phyloP scores from a whole-genome alignment of 2,888 invertebrate species.

The Podotricha telesiphe region DNA sequence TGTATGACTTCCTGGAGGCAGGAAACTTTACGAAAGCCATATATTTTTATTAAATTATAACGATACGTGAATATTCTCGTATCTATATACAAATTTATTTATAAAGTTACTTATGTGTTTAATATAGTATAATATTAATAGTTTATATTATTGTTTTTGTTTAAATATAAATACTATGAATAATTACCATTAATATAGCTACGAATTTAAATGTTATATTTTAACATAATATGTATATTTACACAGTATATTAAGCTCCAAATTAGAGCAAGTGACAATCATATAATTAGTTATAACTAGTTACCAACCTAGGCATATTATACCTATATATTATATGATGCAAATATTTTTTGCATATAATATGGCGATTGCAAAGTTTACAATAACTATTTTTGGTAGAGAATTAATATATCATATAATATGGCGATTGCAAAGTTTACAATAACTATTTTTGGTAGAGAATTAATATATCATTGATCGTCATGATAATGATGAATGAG shows the following conservation, averaged over 20 bases:
- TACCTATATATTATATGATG: no score
- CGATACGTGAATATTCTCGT: conserved; percentile 34
- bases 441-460: no score
- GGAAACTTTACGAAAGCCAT: conserved; percentile 39
- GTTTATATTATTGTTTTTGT: neutral
- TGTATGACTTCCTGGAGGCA: conserved; percentile 39
- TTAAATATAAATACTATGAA: neutral
- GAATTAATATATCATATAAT: no score
- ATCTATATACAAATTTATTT: conserved; percentile 20
- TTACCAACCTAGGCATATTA: no score
- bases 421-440: no score
- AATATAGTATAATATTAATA: neutral
- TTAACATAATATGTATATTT: neutral
- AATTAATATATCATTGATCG: no score
- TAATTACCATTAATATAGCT: neutral
- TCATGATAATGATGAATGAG: no score
- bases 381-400: no score
- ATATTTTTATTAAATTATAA: conserved; percentile 39
- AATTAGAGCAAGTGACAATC: neutral
- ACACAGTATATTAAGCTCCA: neutral
- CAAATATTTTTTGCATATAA: no score
- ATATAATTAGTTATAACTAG: no score
- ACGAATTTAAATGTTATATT: neutral
- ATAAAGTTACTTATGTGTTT: neutral
- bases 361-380: no score